phyloP scores from a whole-genome alignment of 2,888 invertebrate species.

The Pachymerium ferrugineum region DNA sequence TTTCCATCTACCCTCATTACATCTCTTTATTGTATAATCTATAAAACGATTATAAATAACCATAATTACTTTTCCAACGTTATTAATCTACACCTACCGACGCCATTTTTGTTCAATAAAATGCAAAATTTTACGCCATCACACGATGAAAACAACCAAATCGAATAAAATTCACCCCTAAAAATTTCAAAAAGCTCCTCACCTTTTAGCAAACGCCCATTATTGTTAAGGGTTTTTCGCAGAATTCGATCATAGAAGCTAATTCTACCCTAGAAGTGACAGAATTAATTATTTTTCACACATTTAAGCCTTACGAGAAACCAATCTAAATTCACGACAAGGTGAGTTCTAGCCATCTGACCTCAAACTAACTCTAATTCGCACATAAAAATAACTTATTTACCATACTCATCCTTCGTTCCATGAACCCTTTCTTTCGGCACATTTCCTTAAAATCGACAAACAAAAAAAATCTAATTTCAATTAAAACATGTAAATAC shows the following conservation, averaged over 20 bases:
- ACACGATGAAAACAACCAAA: not conserved
- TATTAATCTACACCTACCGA: constrained; percentile 15
- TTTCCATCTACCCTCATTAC: constrained; percentile 12
- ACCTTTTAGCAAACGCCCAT: constrained; percentile 7
- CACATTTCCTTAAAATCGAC: too few relatives aligned
- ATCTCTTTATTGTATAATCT: constrained; percentile 16
- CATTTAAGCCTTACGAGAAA: constrained; percentile 2
- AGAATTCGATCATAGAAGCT: constrained; percentile 1
- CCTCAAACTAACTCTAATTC: not conserved
- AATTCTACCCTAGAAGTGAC: not conserved
- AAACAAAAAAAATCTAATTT: not conserved
- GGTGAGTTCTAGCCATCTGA: not conserved
- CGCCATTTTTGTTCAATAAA: constrained; percentile 19
- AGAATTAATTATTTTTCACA: not conserved
- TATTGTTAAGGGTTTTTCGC: constrained; percentile 19
- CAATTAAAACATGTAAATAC: too few relatives aligned
- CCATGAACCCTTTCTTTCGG: too few relatives aligned
- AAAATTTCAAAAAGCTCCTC: not conserved
- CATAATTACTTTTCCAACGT: constrained; percentile 23
- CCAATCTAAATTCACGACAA: not conserved
- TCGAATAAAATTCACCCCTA: not conserved
- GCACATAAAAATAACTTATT: not conserved
- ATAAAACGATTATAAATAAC: constrained; percentile 24
- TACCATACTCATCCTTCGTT: not conserved
- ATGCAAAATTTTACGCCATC: not conserved